Base-by-base conservation (phyloP, 2,888 invertebrate genomes). In the Drosophila setosimentum region DNA sequence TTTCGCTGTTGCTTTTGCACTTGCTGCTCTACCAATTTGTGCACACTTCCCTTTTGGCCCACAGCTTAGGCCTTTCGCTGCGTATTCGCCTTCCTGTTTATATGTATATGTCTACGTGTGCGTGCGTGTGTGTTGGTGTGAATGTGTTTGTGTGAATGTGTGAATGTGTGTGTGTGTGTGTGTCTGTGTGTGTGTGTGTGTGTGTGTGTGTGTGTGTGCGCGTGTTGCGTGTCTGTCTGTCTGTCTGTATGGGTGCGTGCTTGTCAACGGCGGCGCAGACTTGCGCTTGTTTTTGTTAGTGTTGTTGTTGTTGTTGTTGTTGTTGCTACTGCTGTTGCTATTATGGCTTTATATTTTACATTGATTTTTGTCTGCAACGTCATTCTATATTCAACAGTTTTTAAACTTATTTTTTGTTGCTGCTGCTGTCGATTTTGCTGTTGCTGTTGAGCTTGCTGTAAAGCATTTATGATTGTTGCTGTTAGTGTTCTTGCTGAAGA, bases 361-460 rank as follows among this genome's bases (percentile, higher is more conserved):
- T 90, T 89, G 87, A 87, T 87, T 87, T 90, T 90, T 83, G 84
- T 83, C 81, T 78, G 90, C 82, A 87, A 75, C 90, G 83, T 89
- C 89, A 90, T 91, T 89, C 87, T 91, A 91, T 88, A 91, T 91
- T 91, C 90, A 91, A 91, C 90, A 91, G 90, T 91, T 91, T 83
- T 77, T 53, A 48, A 71, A 49, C 68, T 70, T 71, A 16, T 73
- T 73, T 78, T 45, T 58, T 59, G 71, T 57, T 59, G 35, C 33
- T 13, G 13, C 33, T 60, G 24, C 33, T 57, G 21, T 45, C 21
- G 45, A 21, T 21, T 45, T 45, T 48, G 27, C 33, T n/a, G 33
- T 30, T 50, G 21, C 42, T 60, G 40, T 29, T 59, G 8, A 51
- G 21, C 32, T 29, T 40, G 27, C 50, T 33, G 50, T 53, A 54